Evolutionary conservation across 2,888 invertebrate species (phyloP), one percentile per base, ranked within the genome.

Genomic region (Eupithecia pulchellata): DNA sequence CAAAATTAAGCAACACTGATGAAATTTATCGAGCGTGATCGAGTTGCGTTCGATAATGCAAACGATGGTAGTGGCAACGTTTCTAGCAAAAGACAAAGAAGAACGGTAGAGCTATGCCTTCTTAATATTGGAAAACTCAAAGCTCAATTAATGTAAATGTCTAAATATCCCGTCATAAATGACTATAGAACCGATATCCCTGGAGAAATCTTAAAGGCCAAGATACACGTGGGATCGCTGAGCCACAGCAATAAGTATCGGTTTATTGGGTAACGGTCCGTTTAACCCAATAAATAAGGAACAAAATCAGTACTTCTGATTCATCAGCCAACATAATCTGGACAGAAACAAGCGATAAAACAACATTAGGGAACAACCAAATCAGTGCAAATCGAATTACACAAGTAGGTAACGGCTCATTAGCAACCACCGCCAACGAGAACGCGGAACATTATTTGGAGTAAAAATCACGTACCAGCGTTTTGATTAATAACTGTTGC

Each of bases 401-500:
- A 65, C 25, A 47, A 20, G 42, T 66, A 68, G 60, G 64, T 61
- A 68, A 30, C 61, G 32, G 42, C 71, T 71, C 62, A 67, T 74
- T 71, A 71, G 71, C 25, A 58, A 39, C 64, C 66, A 61, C 34
- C 6, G 25, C 32, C 27, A 9, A 13, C 25, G 39, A 66, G 60
- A 25, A 52, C 8, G 25, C 52, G 13, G 52, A 52, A 29, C 29
- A 29, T 29, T 57, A 14, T 57, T 57, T 29, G 29, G 17, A 29
- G 17, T 14, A 69, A 72, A 73, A 77, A 78, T 72, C 76, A 68
- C 74, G 78, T 74, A 69, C 69, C 69, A 25, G 81, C 77, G 83
- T 83, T 88, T 90, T 91, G 91, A 93, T 92, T 91, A 92, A 92
- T 92, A 91, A 91, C 88, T 88, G 90, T 82, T 86, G 91, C 87